Evolutionary conservation across 2,888 invertebrate species (phyloP), one percentile per base, ranked within the genome.

Genomic region (Meliscaeva auricollis): DNA sequence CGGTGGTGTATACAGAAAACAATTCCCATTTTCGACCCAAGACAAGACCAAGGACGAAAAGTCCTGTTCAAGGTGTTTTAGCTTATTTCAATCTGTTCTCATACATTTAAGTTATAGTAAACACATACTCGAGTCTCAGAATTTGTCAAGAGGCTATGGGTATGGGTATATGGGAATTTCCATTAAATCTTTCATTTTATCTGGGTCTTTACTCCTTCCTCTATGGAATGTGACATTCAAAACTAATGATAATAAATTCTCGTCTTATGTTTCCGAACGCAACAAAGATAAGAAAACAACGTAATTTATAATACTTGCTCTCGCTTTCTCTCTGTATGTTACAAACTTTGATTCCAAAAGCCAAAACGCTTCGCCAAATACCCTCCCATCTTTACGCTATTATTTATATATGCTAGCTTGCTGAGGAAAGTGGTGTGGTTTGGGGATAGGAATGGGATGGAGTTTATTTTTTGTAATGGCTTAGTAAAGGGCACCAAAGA

Each of bases 231-330:
- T 74, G 81, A 81, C 85, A 81, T 85, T 85, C 81, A 77, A 85
- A 85, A 85, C 85, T 85, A 81, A 85, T 85, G 81, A 85, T 85
- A 85, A 85, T 85, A 85, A 85, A 85, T 85, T 85, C 48, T 81
- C 73, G 76, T 81, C 76, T 81, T 81, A 81, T 81, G 81, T 80
- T 85, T 85, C 85, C 85, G 85, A 81, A 77, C 69, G 85, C 85
- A 77, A 85, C 85, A 81, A 81, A 85, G 85, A 85, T 85, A 85
- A 85, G 85, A 69, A 54, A 80, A 66, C 76, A 73, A 73, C 46
- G 46, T 81, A 81, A 81, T 77, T 85, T 81, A 81, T 76, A 85
- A 85, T 73, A 72, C 73, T 44, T 17, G 46, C 64, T 48, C 32
- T 56, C 22, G 38, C 32, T 32, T 15, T 54, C 30, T 56, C 35